Conservation (phyloP, 1,140 invertebrate species). For the Colletes gigas region DNA sequence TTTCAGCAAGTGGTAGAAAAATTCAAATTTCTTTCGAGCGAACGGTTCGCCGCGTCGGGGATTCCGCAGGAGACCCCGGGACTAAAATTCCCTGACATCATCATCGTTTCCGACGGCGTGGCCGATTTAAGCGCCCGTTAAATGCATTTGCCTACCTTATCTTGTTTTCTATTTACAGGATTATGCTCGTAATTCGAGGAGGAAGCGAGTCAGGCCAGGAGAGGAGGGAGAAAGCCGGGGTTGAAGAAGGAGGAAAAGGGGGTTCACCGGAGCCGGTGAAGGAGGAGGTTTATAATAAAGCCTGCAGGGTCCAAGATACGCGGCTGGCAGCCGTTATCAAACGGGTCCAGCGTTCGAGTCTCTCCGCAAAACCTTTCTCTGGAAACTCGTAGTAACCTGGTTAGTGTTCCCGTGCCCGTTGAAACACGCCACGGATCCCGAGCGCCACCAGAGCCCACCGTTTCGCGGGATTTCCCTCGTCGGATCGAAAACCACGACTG, state of each 20-base stretch:
- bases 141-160: constrained; percentile 54
- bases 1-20: background rate
- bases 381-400: constrained; percentile 55
- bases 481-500: background rate
- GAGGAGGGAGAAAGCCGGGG: background rate
- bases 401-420: constrained; percentile 32
- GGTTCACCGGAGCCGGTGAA: constrained; percentile 30
- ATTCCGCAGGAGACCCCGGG: constrained; percentile 39
- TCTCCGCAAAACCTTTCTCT: constrained; percentile 73
- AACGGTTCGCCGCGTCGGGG: constrained; percentile 10
- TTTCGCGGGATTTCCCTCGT: constrained; percentile 22
- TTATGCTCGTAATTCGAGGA: constrained; percentile 57
- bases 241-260: constrained; percentile 51
- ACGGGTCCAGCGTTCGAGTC: constrained; percentile 72
- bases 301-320: constrained; percentile 74
- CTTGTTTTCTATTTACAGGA: constrained; percentile 64
- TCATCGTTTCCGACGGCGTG: constrained; percentile 28
- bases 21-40: background rate
- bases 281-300: constrained; percentile 72
- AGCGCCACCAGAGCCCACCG: constrained; percentile 11
- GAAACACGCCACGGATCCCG: constrained; percentile 39
- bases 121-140: constrained; percentile 42
- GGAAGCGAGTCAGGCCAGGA: constrained; percentile 19
- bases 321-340: constrained; percentile 71
- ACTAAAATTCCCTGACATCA: constrained; percentile 33